phyloP scores from a whole-genome alignment of 2,888 invertebrate genomes.

The Drepanosiphum platanoidis region DNA sequence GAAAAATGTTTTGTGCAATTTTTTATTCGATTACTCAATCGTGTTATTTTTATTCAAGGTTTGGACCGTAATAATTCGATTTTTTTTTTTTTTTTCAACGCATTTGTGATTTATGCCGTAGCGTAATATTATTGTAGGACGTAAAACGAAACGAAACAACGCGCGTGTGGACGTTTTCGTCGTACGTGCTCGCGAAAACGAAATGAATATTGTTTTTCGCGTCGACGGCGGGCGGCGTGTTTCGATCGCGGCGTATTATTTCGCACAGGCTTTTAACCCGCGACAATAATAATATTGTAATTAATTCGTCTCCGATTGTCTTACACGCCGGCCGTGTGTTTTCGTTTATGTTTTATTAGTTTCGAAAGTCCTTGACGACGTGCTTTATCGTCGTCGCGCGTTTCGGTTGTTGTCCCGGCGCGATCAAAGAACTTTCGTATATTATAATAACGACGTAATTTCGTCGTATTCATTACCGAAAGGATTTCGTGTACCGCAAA shows the following conservation, averaged over 20 bases:
- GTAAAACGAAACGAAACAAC: no score
- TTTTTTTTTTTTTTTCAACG: neutral
- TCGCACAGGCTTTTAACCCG: no score
- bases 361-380: neutral
- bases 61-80: neutral
- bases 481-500: neutral
- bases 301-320: no score
- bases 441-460: neutral
- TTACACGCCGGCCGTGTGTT: no score
- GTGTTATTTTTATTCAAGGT: constrained; percentile 1
- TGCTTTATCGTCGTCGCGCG: neutral
- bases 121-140: neutral
- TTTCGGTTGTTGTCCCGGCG: neutral
- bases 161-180: no score
- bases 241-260: no score
- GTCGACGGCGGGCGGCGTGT: no score
- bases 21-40: neutral
- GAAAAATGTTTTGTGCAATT: neutral
- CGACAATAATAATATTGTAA: no score
- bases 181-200: neutral
- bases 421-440: neutral
- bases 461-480: neutral
- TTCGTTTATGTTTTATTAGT: neutral
- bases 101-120: neutral
- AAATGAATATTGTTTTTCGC: no score